Evolutionary conservation across 2,888 invertebrate genomes (phyloP), one percentile per base, ranked within the genome.

Genomic region (Ophion ventricosus): DNA sequence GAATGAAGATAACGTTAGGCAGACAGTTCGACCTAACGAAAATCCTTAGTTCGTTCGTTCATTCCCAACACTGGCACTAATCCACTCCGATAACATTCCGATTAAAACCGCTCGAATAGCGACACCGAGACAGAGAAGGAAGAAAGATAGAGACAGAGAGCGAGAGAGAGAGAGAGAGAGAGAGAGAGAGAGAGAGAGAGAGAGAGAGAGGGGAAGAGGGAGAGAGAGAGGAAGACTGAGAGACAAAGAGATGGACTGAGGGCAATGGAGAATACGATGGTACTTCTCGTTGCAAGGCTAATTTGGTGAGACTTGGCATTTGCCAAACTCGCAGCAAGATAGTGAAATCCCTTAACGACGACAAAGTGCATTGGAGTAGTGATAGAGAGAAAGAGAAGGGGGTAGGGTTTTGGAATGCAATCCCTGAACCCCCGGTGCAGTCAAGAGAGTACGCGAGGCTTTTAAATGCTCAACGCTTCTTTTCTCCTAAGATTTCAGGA

Each of bases 281-380:
- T 74, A 73, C 59, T 75, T 75, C 70, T 70, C 66, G 79, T 56
- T 79, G 72, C 81, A 74, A 64, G 61, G 81, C 81, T 84, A 84
- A 84, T 84, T 81, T 78, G 72, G 40, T 43, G 64, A 81, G 78
- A 75, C 54, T 70, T 64, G 76, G 81, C 80, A 78, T 72, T 84
- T 79, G 78, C 78, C 81, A 75, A 84, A 75, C 81, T 78, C 74
- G 76, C 78, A 54, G 75, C 75, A 78, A 81, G 84, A 84, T 84
- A 84, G 84, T 78, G 72, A 81, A 84, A 84, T 84, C 84, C 81
- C 78, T 84, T 84, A 84, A 84, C 84, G 81, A 84, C 78, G 81
- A 70, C 74, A 66, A 40, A 64, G 70, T 66, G 69, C 67, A 29
- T 29, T 7, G 73, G 63, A n/a, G 23, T 29, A 56, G 54, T 54